phyloP scores from a whole-genome alignment of 1,140 invertebrate genomes.

The Trachymyrmex cornetzi region DNA sequence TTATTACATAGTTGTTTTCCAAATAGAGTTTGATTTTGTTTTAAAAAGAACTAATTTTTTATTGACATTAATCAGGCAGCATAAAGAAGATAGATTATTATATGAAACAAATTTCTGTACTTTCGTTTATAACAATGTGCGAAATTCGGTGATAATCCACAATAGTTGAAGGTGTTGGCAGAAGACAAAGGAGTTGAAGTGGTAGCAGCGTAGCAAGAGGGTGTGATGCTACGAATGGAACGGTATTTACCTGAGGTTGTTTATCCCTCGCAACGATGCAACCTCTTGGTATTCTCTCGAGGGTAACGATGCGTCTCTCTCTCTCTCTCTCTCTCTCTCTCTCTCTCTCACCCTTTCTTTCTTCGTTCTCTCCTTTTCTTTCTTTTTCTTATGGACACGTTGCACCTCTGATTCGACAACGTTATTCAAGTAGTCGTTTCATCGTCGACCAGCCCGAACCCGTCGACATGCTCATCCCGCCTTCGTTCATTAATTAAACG shows the following conservation, averaged over 20 bases:
- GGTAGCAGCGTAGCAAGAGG: not conserved
- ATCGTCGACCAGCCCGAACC: not conserved
- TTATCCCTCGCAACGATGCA: constrained; percentile 48
- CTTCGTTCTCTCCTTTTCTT: not conserved
- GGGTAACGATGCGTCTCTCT: not conserved
- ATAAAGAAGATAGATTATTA: not conserved
- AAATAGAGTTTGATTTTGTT: not conserved
- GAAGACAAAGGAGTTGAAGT: constrained; percentile 37
- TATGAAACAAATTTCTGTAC: not conserved
- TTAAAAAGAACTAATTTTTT: not conserved
- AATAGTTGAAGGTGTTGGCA: constrained; percentile 11
- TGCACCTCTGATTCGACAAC: constrained; percentile 50
- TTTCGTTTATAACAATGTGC: not conserved
- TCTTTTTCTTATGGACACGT: constrained; percentile 10
- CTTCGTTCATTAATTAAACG: constrained; percentile 60
- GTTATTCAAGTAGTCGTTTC: constrained; percentile 38
- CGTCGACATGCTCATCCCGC: constrained; percentile 23
- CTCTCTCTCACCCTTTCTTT: not conserved
- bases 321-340: not conserved
- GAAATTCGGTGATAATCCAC: constrained; percentile 42
- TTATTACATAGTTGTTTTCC: not conserved
- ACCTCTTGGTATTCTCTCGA: constrained; percentile 29
- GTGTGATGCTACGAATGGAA: constrained; percentile 25
- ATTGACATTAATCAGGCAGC: not conserved
- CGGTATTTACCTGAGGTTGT: constrained; percentile 69